Conservation (phyloP, 2,797 vertebrate species). For the Geotrypetes seraphini region DNA sequence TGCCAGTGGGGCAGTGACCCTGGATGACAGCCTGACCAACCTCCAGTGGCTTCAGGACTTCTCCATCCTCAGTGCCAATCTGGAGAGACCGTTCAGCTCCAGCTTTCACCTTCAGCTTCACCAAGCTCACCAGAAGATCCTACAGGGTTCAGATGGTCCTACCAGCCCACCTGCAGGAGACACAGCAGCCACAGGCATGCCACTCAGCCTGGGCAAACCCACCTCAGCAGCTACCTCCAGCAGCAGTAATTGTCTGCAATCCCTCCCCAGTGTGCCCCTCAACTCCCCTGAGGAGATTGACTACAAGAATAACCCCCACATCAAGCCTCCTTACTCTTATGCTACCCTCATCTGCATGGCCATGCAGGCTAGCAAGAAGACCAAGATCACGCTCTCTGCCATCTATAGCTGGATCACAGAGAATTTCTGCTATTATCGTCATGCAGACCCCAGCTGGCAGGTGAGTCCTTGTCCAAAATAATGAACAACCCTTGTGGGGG, state of each 20-base stretch:
- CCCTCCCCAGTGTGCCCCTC: conserved; percentile 22
- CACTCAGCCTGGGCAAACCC: conserved; percentile 52
- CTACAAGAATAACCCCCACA: conserved; percentile 64
- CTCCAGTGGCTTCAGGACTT: conserved; percentile 82
- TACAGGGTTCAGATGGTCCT: conserved; percentile 53
- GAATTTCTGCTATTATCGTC: conserved; percentile 79
- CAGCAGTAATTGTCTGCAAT: conserved; percentile 26
- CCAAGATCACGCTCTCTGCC: conserved; percentile 73
- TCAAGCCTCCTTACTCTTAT: conserved; percentile 75
- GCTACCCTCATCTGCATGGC: conserved; percentile 80
- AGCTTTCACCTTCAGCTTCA: conserved; percentile 39
- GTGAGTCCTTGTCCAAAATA: conserved; percentile 38
- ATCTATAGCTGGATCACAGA: conserved; percentile 80
- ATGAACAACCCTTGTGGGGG: background rate
- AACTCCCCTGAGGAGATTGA: conserved; percentile 54
- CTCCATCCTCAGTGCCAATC: conserved; percentile 66
- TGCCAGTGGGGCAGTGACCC: conserved; percentile 35
- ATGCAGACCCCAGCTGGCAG: conserved; percentile 82
- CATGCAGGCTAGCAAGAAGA: conserved; percentile 72
- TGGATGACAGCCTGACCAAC: conserved; percentile 76
- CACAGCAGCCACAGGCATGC: conserved; percentile 61
- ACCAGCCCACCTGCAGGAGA: conserved; percentile 71
- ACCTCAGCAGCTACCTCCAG: conserved; percentile 40
- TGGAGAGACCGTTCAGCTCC: conserved; percentile 42
- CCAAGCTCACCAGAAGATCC: conserved; percentile 25